Base-by-base conservation (phyloP, 2,113 vertebrate species). In the Struthio camelus region DNA sequence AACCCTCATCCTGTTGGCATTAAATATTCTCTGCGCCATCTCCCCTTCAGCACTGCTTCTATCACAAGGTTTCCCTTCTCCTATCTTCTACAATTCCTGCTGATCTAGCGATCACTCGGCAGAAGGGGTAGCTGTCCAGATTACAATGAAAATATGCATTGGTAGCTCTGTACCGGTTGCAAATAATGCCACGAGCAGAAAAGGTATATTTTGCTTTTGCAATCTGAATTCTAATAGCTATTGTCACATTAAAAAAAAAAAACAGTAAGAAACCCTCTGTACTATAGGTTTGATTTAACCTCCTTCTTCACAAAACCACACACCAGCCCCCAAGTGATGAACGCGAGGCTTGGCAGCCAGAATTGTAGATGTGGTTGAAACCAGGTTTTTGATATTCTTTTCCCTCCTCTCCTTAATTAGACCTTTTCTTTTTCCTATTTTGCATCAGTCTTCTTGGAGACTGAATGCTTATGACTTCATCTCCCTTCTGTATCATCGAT, bases 401-500 rank as follows among this genome's bases (percentile, higher is more conserved):
- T 38, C 25, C 46, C 86, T n/a, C 51, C 84, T 87, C 81, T 80
- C 78, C 54, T 46, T 59, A 30, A 9, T 3, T 34, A 42, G 10
- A 20, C 14, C 72, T 53, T 24, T 40, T 78, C 72, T 70, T 76
- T 80, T 46, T 54, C 65, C 73, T 80, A 38, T 32, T n/a, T 32
- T n/a, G 70, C 30, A 18, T 71, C 88, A 62, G 23, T 34, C 71
- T 12, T 80, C 53, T 61, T 18, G 69, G 38, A 64, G 16, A 40
- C 59, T 27, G 14, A 67, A 51, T 14, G 44, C 9, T 87, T 58
- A 40, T 53, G 40, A 83, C 66, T 85, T 89, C 16, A 38, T 27
- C 42, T 65, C 66, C 53, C 70, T 7, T 10, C 16, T 22, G 14
- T 5, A 40, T 19, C 1, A 1, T 0, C 38, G 25, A 4, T 15